Percentiles rank a stretch among this genome's conserved stretches.
Conservation (phyloP, 2,888 invertebrate genomes). For the Portevinia maculata region DNA sequence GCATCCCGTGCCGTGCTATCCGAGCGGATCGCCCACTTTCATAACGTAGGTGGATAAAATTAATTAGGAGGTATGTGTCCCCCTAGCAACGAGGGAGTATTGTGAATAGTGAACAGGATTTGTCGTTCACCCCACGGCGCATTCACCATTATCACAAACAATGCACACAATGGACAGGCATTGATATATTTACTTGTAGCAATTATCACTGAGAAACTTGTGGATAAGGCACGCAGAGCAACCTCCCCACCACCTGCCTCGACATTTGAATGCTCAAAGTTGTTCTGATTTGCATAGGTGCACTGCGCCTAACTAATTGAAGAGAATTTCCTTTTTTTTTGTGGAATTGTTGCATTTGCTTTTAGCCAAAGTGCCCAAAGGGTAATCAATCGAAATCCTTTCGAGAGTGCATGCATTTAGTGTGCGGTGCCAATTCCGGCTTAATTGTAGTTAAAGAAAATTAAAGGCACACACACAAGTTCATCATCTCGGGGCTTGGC, state of each 20-base stretch:
- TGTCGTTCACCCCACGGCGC: conserved; percentile 47
- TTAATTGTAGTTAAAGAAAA: conserved; percentile 40
- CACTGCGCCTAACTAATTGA: conserved; percentile 50
- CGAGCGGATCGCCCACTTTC: background rate
- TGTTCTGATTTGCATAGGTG: conserved; percentile 43
- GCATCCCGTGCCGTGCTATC: background rate
- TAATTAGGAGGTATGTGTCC: conserved; percentile 66
- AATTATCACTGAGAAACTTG: conserved; percentile 36
- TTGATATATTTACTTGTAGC: conserved; percentile 48
- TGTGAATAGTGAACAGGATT: conserved; percentile 72
- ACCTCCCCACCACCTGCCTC: background rate
- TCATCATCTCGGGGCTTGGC: conserved; percentile 8
- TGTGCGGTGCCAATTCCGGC: background rate
- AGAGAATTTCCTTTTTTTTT: conserved; percentile 24
- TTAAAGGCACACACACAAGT: conserved; percentile 20
- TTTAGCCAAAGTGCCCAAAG: conserved; percentile 34
- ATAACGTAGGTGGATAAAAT: conserved; percentile 48
- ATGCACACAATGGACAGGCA: conserved; percentile 25
- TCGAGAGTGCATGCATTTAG: conserved; percentile 31
- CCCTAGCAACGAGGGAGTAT: conserved; percentile 67
- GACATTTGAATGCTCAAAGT: conserved; percentile 15
- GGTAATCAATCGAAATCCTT: conserved; percentile 57
- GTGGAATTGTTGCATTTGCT: conserved; percentile 24
- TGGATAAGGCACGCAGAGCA: background rate
- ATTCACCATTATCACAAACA: conserved; percentile 38